Evolutionary conservation across 2,888 invertebrate genomes (phyloP), one percentile per base, ranked within the genome.

Genomic region (Pollenia labialis): DNA sequence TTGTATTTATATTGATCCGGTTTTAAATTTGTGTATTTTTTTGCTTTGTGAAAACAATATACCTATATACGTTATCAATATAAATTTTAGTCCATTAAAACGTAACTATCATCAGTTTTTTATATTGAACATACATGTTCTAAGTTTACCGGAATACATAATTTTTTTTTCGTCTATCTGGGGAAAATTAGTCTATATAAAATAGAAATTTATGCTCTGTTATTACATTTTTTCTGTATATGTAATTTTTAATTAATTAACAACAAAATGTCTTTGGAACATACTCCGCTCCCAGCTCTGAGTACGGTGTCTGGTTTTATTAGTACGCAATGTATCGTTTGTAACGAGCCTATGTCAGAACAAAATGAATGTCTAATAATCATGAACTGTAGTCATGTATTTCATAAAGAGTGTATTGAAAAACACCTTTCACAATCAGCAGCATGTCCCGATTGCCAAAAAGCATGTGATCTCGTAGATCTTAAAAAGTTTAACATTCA

Each of bases 371-470:
- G 60, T n/a, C 60, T 60, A 6, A 42, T 60, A 14, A 60, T 60
- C 7, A 60, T 7, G 7, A 60, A 60, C 10, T 60, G 60, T n/a
- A 60, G n/a, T 60, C 60, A 60, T n/a, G 40, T 42, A 8, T 60
- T 60, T 60, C 60, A 60, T 60, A 14, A n/a, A n/a, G 40, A 14
- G n/a, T 60, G 60, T 42, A 42, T 60, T 40, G 60, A 60, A 42
- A 60, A 2, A n/a, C 14, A 14, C 42, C n/a, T 60, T 4, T 40
- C 60, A 2, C 60, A 40, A 14, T 14, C 42, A 10, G 23, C 42
- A 4, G 60, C 42, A 42, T 62, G 60, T 42, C 60, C 60, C 14
- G 42, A 42, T 7, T 62, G 60, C 42, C 40, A 62, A 4, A 42
- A 42, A 23, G n/a, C 60, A n/a, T 62, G 60, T 42, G 60, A 62